Evolutionary conservation across 2,888 invertebrate species (phyloP).

Genomic region (Tinea semifulvella): DNA sequence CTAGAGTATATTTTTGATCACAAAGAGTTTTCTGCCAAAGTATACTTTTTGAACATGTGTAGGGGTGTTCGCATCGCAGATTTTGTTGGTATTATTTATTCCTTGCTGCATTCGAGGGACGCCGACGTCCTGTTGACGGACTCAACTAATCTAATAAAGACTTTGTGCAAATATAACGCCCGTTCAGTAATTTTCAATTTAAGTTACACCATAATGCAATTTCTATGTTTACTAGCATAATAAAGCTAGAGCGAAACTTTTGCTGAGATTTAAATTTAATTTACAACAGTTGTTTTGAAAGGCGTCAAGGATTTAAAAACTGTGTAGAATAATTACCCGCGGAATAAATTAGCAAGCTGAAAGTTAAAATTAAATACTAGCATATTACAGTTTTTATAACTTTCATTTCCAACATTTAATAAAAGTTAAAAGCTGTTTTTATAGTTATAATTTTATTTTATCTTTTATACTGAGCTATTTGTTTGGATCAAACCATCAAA

Average conservation of each 20-base stretch:
- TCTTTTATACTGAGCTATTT: too few relatives aligned
- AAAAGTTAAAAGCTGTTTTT: too few relatives aligned
- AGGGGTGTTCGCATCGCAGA: conserved; percentile 9
- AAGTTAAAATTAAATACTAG: too few relatives aligned
- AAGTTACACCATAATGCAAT: conserved; percentile 8
- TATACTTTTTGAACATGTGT: conserved; percentile 10
- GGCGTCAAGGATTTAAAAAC: too few relatives aligned
- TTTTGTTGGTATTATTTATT: conserved; percentile 11
- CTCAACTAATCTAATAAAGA: conserved; percentile 41
- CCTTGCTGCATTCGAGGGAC: conserved; percentile 10
- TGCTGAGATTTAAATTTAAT: not conserved
- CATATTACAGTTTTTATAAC: too few relatives aligned
- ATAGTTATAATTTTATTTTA: too few relatives aligned
- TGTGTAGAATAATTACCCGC: too few relatives aligned
- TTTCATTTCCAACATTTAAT: too few relatives aligned
- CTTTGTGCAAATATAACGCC: conserved; percentile 41
- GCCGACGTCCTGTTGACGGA: conserved; percentile 23
- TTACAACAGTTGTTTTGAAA: too few relatives aligned
- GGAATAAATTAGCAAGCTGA: too few relatives aligned
- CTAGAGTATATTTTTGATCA: not conserved
- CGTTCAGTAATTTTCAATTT: conserved; percentile 17
- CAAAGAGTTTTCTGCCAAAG: not conserved
- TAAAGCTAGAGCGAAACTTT: not conserved
- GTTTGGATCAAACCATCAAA: too few relatives aligned
- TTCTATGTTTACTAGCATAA: not conserved